phyloP scores from a whole-genome alignment of 2,797 vertebrate species.

The Erethizon dorsatum region DNA sequence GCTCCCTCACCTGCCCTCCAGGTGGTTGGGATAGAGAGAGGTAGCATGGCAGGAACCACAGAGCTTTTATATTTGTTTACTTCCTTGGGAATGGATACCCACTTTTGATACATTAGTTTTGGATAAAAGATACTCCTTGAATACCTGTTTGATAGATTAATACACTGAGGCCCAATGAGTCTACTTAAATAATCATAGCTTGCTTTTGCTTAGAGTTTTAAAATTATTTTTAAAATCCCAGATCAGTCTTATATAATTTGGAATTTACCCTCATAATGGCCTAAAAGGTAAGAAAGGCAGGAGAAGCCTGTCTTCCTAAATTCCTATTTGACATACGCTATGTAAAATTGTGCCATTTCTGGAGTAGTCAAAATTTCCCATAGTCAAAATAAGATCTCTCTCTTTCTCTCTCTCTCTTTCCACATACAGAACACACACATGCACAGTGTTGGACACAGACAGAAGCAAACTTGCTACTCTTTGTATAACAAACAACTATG shows the following conservation, averaged over 20 bases:
- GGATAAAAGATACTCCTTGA: constrained; percentile 2
- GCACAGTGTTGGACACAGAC: neutral
- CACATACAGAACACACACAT: neutral
- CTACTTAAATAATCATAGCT: constrained; percentile 40
- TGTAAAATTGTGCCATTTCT: neutral
- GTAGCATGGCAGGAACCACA: neutral
- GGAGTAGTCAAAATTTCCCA: neutral
- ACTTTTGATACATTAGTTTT: constrained; percentile 1
- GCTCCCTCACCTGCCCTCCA: neutral
- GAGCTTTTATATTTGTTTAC: neutral
- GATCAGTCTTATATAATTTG: neutral
- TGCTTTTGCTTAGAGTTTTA: constrained; percentile 52
- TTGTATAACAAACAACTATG: constrained; percentile 23
- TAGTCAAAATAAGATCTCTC: neutral
- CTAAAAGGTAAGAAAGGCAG: neutral
- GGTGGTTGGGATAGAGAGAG: neutral
- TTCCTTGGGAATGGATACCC: neutral
- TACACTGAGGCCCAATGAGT: neutral
- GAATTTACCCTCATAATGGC: neutral
- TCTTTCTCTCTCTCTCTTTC: neutral
- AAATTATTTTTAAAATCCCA: neutral
- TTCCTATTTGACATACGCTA: neutral
- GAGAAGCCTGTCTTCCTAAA: constrained; percentile 4
- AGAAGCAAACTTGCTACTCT: constrained; percentile 32
- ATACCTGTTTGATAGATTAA: constrained; percentile 8